Percentiles rank a stretch among this genome's conserved stretches.
Conservation (phyloP, 2,888 invertebrate species). For the Lasioglossum vierecki region DNA sequence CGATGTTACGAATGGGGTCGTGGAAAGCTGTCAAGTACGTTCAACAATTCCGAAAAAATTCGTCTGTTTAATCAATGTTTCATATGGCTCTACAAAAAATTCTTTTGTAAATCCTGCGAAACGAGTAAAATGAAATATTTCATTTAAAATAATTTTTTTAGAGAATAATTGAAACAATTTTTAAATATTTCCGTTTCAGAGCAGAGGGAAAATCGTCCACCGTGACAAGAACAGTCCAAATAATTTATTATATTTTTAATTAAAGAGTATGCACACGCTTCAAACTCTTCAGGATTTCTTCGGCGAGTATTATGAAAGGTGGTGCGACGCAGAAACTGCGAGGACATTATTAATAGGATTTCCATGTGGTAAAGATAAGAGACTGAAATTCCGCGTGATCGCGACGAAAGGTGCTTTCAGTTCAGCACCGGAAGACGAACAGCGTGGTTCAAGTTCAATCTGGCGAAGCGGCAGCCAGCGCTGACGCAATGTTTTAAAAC, state of each 20-base stretch:
- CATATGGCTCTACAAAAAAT: not conserved
- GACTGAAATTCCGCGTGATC: not conserved
- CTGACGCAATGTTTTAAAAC: conserved; percentile 20
- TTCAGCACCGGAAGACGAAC: conserved; percentile 1
- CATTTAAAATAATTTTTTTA: not conserved
- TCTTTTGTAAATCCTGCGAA: not conserved
- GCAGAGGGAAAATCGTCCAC: too few species aligned
- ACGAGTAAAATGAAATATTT: not conserved
- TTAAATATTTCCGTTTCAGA: not conserved
- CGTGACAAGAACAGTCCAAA: not conserved
- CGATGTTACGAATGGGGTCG: not conserved
- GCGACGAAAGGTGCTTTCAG: not conserved
- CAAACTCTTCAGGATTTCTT: too few species aligned
- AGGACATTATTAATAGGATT: conserved; percentile 1
- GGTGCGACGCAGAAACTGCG: conserved; percentile 1
- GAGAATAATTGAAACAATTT: too few species aligned
- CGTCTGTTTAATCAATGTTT: not conserved
- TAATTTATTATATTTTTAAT: not conserved
- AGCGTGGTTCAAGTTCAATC: conserved; percentile 19
- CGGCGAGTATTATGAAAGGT: not conserved
- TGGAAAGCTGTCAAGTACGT: not conserved
- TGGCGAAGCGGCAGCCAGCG: not conserved
- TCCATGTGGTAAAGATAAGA: not conserved
- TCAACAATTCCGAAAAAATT: not conserved
- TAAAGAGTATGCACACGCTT: not conserved